Conservation (phyloP, 2,113 vertebrate species). For the Varanus salvator region DNA sequence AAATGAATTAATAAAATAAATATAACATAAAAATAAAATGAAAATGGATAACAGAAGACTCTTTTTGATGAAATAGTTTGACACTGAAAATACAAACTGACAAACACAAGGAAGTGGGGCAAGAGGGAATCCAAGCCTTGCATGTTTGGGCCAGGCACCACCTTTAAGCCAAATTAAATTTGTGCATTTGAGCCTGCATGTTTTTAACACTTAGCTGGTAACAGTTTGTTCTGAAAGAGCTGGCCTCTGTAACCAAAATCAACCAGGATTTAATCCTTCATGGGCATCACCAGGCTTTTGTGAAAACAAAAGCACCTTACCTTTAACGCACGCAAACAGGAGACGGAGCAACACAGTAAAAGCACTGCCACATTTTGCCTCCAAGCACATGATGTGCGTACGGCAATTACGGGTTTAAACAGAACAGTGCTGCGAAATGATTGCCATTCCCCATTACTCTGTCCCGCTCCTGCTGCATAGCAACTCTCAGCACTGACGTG, state of each 20-base stretch:
- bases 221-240: neutral
- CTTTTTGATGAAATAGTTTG: neutral
- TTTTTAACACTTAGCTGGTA: too few species aligned
- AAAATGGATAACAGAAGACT: too few species aligned
- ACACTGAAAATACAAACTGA: neutral
- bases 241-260: neutral
- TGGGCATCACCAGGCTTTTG: neutral
- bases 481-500: neutral
- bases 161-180: neutral
- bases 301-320: neutral
- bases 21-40: too few species aligned
- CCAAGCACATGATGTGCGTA: neutral
- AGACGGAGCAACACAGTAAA: neutral
- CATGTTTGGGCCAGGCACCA: too few species aligned
- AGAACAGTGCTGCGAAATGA: neutral
- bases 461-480: neutral
- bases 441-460: neutral
- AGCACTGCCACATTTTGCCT: neutral
- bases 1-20: too few species aligned
- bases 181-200: too few species aligned
- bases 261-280: neutral
- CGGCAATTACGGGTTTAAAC: neutral
- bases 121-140: neutral
- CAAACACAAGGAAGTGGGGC: accelerated
- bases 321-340: neutral